Percentiles rank a stretch among this genome's conserved stretches.
Conservation (phyloP, 2,113 vertebrate genomes). For the Steatornis caripensis region DNA sequence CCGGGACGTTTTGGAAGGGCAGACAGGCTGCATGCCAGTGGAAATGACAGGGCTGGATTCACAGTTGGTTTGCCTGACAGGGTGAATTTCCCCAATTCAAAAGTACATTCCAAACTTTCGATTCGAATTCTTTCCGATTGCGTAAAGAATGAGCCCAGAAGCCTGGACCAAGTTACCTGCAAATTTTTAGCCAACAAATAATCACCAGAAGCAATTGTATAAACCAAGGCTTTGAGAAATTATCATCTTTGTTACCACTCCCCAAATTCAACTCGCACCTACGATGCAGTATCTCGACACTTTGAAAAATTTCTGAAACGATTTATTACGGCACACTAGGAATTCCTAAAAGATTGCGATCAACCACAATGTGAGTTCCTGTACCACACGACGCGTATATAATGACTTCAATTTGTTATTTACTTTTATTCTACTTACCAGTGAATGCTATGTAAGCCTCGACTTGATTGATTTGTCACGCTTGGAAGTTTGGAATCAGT, state of each 20-base stretch:
- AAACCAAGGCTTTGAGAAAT: not conserved
- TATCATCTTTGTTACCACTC: not conserved
- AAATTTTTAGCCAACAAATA: not conserved
- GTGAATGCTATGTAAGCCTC: not conserved
- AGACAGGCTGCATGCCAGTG: not conserved
- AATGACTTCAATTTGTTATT: not conserved
- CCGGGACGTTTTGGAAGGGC: not conserved
- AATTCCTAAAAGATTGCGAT: not conserved
- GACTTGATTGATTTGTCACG: not conserved
- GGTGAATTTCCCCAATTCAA: not conserved
- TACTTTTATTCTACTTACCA: not conserved
- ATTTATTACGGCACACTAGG: not conserved
- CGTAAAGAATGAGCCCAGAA: not conserved
- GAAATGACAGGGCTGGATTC: not conserved
- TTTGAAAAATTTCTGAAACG: not conserved
- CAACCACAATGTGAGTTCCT: not conserved
- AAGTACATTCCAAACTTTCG: not conserved
- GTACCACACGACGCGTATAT: not conserved
- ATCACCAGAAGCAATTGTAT: not conserved
- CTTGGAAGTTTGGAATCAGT: not conserved
- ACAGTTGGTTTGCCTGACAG: not conserved
- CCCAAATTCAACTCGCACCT: not conserved
- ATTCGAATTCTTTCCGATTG: not conserved
- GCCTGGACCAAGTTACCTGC: not conserved
- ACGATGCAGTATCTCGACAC: accelerated